Conservation (phyloP, 2,797 vertebrate species). For the Percopsis omiscomaycus region DNA sequence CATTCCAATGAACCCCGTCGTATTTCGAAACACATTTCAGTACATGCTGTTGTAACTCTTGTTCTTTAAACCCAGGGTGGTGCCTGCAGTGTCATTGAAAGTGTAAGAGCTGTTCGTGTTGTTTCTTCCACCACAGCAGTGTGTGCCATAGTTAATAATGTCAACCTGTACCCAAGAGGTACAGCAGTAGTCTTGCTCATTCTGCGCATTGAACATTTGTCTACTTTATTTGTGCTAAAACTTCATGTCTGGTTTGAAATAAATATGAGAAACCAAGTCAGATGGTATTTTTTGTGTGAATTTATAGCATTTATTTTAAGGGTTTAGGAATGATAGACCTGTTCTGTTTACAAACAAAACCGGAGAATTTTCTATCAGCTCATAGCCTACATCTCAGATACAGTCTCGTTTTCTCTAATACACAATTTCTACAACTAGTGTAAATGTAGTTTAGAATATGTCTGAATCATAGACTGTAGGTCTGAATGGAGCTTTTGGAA, state of each 20-base stretch:
- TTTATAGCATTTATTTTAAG: neutral
- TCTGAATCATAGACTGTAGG: no score
- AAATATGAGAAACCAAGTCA: slow-evolving; percentile 56
- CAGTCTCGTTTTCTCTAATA: no score
- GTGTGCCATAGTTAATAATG: slow-evolving; percentile 56
- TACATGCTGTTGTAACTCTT: slow-evolving; percentile 34
- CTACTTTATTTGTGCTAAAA: slow-evolving; percentile 57
- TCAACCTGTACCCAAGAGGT: slow-evolving; percentile 33
- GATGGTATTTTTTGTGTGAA: slow-evolving; percentile 1
- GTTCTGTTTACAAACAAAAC: no score
- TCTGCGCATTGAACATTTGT: slow-evolving; percentile 55
- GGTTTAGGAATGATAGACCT: no score
- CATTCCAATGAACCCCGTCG: slow-evolving; percentile 59
- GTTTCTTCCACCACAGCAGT: slow-evolving; percentile 34
- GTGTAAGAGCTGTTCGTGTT: slow-evolving; percentile 27
- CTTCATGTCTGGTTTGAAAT: slow-evolving; percentile 72
- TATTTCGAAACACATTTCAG: slow-evolving; percentile 31
- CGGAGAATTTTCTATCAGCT: no score
- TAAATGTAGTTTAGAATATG: no score
- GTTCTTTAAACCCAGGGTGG: slow-evolving; percentile 30
- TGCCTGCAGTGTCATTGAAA: slow-evolving; percentile 17
- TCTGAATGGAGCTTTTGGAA: no score
- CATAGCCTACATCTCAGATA: no score
- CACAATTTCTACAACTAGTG: no score
- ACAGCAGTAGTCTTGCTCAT: slow-evolving; percentile 50